phyloP scores from a whole-genome alignment of 2,113 vertebrate species.

The Stegastes partitus region DNA sequence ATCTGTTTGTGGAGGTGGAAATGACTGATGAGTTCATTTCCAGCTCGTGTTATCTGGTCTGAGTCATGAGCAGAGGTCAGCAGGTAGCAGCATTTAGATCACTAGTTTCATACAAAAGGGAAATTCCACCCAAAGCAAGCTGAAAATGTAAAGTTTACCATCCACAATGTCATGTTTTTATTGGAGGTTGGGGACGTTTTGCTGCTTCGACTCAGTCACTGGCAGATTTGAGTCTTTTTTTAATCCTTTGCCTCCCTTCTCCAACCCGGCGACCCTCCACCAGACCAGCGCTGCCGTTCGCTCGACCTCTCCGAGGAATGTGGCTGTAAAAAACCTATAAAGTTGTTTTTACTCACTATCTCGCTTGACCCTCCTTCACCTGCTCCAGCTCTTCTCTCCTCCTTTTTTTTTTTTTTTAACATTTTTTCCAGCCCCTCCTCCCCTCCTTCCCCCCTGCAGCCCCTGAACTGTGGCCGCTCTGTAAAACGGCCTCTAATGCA shows the following conservation, averaged over 20 bases:
- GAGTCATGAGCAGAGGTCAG: conserved; percentile 47
- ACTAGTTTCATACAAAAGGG: too few species aligned
- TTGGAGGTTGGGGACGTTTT: background rate
- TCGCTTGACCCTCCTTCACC: conserved; percentile 62
- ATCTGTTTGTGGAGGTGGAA: background rate
- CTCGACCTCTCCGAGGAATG: conserved; percentile 66
- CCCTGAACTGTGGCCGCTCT: conserved; percentile 53
- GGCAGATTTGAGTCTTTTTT: too few species aligned
- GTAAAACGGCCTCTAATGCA: conserved; percentile 66
- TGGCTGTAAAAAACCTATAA: conserved; percentile 59
- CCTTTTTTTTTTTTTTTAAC: too few species aligned
- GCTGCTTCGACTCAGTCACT: background rate
- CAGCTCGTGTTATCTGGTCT: conserved; percentile 31
- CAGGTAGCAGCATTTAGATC: background rate
- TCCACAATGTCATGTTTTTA: background rate
- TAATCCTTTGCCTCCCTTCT: background rate
- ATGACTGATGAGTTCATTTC: conserved; percentile 10
- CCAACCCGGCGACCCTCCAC: background rate
- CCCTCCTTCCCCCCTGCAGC: background rate
- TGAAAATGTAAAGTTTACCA: background rate
- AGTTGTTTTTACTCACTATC: conserved; percentile 55
- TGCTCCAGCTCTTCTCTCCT: conserved; percentile 58
- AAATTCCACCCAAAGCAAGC: conserved; percentile 10
- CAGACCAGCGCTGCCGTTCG: conserved; percentile 14
- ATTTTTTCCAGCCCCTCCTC: conserved; percentile 7